These are phyloP conservation scores for Rhinolophus ferrumequinum DNA, from an alignment of 2,113 vertebrate genomes.

Conservation along the genomic window DNA sequence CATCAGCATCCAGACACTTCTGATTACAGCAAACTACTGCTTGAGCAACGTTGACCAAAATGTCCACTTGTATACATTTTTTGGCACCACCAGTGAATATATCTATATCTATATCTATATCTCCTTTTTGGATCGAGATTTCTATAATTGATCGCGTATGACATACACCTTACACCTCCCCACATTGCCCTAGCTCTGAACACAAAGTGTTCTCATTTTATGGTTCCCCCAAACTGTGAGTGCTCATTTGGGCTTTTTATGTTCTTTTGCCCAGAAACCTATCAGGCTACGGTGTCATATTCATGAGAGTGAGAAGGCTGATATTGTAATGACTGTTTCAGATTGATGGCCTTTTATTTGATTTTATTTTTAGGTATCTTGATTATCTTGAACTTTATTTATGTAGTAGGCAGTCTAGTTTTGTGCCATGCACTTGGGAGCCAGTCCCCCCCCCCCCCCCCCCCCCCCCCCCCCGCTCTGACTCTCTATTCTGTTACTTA, in stretches of 20 bases:
- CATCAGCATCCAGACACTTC: too few relatives aligned
- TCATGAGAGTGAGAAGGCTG: accelerated
- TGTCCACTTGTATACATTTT: too few relatives aligned
- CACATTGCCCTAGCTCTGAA: neutral
- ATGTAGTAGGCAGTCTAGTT: too few relatives aligned
- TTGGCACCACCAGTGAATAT: neutral
- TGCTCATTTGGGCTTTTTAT: neutral
- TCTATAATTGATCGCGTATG: neutral
- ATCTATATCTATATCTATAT: neutral
- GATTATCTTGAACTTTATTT: neutral
- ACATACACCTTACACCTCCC: too few relatives aligned
- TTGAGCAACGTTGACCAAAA: too few relatives aligned
- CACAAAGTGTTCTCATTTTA: neutral
- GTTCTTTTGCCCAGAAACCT: neutral
- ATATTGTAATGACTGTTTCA: neutral
- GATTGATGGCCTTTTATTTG: neutral
- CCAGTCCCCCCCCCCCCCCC: too few relatives aligned
- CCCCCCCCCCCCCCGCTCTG: neutral
- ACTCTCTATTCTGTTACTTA: neutral
- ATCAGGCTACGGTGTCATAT: neutral
- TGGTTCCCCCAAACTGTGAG: too few relatives aligned
- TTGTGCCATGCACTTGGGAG: neutral
- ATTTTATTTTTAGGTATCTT: neutral
- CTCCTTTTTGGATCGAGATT: neutral
- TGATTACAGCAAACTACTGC: too few relatives aligned